These are phyloP conservation scores for Gisinianus flammeolus DNA, from an alignment of 2,888 invertebrate genomes.

Conservation along the genomic window DNA sequence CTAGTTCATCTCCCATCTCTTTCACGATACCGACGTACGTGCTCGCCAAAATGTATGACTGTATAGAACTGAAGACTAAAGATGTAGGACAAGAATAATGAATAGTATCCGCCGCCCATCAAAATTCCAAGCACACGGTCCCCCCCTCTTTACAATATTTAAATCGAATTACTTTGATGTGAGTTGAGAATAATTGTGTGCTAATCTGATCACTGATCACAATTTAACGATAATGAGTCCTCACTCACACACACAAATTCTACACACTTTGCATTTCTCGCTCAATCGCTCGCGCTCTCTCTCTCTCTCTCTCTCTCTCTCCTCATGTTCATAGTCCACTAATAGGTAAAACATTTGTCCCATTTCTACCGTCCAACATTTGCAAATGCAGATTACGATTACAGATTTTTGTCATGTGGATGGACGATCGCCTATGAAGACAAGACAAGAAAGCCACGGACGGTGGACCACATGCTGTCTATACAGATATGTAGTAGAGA, in stretches of 20 bases:
- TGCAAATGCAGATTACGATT: neutral
- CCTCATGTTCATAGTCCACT: neutral
- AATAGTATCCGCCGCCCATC: neutral
- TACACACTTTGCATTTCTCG: neutral
- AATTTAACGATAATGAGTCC: neutral
- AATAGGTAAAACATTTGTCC: neutral
- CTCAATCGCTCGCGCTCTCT: too few species aligned
- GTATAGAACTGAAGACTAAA: too few species aligned
- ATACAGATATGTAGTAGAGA: neutral
- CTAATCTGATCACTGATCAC: conserved; percentile 1
- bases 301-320: too few species aligned
- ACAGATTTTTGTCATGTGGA: neutral
- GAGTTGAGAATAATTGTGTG: neutral
- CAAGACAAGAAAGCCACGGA: too few species aligned
- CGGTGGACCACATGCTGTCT: neutral
- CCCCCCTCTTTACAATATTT: neutral
- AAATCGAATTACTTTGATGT: neutral
- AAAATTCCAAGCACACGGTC: neutral
- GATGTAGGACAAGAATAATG: neutral
- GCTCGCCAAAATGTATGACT: too few species aligned
- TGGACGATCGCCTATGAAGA: neutral
- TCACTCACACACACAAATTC: neutral
- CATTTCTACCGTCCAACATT: neutral
- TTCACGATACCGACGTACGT: too few species aligned
- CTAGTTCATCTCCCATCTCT: neutral